Conservation (phyloP, 1,140 invertebrate species). For the Saxidomus purpurata region DNA sequence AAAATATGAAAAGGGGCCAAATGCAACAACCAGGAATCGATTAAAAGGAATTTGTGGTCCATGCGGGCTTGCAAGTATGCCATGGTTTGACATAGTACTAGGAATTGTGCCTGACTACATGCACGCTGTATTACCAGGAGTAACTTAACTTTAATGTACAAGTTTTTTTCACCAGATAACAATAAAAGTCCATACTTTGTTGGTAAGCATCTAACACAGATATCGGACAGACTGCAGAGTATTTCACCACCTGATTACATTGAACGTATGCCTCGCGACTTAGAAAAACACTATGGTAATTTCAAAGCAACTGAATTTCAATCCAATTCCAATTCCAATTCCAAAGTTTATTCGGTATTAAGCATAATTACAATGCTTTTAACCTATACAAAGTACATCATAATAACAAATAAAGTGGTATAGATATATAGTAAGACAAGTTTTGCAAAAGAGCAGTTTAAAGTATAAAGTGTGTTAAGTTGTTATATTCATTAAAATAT, state of each 20-base stretch:
- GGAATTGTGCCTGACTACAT: constrained; percentile 63
- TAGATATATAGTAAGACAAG: too few species aligned
- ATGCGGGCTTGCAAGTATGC: constrained; percentile 22
- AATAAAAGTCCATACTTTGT: constrained; percentile 57
- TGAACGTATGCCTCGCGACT: constrained; percentile 52
- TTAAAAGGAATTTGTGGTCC: constrained; percentile 40
- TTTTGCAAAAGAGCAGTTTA: too few species aligned
- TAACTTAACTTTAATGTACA: constrained; percentile 39
- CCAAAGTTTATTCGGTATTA: too few species aligned
- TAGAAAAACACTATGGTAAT: constrained; percentile 61
- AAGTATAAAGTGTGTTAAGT: too few species aligned
- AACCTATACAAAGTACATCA: too few species aligned
- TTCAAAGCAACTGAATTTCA: constrained; percentile 68
- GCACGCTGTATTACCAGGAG: constrained; percentile 59
- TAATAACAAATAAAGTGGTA: too few species aligned
- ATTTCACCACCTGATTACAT: constrained; percentile 61
- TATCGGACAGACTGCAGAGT: constrained; percentile 43
- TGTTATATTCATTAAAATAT: too few species aligned
- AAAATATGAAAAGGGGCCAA: too few species aligned
- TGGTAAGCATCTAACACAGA: constrained; percentile 50
- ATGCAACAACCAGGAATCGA: too few species aligned
- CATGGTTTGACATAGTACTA: constrained; percentile 52
- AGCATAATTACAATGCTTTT: too few species aligned
- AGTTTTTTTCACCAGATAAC: constrained; percentile 57
- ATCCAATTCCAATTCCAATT: too few species aligned